Base-by-base conservation (phyloP, 2,888 invertebrate genomes). In the Ophion slaviceki region DNA sequence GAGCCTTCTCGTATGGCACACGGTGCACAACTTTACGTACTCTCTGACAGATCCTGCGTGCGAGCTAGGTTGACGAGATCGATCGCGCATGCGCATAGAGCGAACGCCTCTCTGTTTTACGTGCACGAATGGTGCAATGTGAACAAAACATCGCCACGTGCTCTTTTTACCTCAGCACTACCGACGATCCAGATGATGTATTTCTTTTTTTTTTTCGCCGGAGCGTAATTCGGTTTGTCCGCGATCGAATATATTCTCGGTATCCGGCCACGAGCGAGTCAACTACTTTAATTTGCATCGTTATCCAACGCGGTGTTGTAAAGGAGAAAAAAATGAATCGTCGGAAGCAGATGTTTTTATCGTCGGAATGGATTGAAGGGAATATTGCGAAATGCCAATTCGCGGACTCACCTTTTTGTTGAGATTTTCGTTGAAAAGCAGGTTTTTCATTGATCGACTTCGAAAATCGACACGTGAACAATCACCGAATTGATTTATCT, bases 111-210 rank as follows among this genome's bases (percentile, higher is more conserved):
- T 66, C 32, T 36, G 59, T 61, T 66, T 64, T 53, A 17, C 70
- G 24, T 66, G 20, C 40, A 68, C 24, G 8, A 74, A 76, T 76
- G 68, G 66, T 82, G 77, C 72, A 79, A 83, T 68, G 61, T 70
- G 71, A 87, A 86, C 89, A 90, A 91, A 91, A 90, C 89, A 90
- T 88, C 84, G 88, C 90, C 90, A 91, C 91, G 91, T 90, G 91
- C 88, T 91, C 82, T 72, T 53, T 70, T 61, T 76, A 24, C 72
- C 80, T 61, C 75, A 17, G 40, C 57, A 45, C 32, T 61, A 64
- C 40, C 11, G 20, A 45, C 47, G 32, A 40, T 75, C 24, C n/a
- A 6, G 47, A n/a, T 28, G 28, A 64, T 64, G 45, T 75, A 45
- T 45, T 74, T 45, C 4, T 61, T 11, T 36, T 62, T 36, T 62